phyloP scores from a whole-genome alignment of 2,797 vertebrate genomes.

The Onychomys leucogaster region DNA sequence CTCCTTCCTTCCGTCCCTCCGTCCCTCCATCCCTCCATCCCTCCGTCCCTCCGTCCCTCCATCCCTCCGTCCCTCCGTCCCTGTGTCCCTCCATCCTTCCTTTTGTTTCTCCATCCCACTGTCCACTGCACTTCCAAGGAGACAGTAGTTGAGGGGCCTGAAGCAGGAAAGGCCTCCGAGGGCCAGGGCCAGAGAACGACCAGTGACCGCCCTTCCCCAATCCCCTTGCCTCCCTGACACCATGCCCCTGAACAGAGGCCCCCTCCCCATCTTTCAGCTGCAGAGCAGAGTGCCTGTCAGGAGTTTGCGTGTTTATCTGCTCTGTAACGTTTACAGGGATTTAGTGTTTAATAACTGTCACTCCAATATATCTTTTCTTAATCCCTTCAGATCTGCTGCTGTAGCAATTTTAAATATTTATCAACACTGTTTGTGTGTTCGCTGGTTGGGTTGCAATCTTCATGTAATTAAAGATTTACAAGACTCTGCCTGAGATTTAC shows the following conservation, averaged over 20 bases:
- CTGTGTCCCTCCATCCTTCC: background rate
- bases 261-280: conserved; percentile 53
- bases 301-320: conserved; percentile 85
- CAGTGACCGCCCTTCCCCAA: background rate
- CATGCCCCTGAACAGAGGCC: background rate
- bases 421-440: conserved; percentile 78
- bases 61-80: background rate
- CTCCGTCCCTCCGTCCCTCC: background rate
- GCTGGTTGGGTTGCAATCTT: conserved; percentile 83
- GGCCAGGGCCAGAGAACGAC: background rate
- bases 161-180: background rate
- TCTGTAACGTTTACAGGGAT: conserved; percentile 85
- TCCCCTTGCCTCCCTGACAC: background rate
- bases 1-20: background rate
- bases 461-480: conserved; percentile 88
- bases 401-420: conserved; percentile 88
- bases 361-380: conserved; percentile 86
- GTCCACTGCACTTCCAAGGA: fast-evolving
- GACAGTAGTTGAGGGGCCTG: background rate
- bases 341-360: conserved; percentile 88
- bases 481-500: conserved; percentile 80
- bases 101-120: background rate
- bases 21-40: background rate
- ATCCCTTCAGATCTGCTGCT: conserved; percentile 86
- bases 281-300: conserved; percentile 70